Evolutionary conservation across 1,140 invertebrate species (phyloP), one percentile per base, ranked within the genome.

Genomic region (Ladona fulva): DNA sequence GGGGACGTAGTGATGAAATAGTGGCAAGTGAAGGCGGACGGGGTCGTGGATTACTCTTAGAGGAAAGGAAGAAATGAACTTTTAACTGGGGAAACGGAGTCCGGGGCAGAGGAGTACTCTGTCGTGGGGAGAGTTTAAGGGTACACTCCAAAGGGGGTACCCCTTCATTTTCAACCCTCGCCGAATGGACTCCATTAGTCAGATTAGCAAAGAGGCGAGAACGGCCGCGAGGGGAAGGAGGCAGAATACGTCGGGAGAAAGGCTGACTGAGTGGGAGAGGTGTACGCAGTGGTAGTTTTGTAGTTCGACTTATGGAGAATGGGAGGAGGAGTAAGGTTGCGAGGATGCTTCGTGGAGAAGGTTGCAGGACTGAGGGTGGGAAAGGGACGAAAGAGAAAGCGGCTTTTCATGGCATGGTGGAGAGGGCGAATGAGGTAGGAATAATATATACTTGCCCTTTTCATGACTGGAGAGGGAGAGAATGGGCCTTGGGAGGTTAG

Each of bases 171-270:
- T 16, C 14, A 66, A 12, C 52, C 52, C 14, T 12, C 52, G n/a
- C 52, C 52, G 52, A 66, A 66, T 66, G 52, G 52, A 66, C 52
- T 66, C 52, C 52, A 66, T 66, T 66, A 66, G 52, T 66, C 52
- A 66, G 52, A 66, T 66, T 66, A 66, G 52, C 52, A 66, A 66
- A 22, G 52, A 66, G 52, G 52, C 52, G 52, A 66, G 52, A 66
- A 66, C n/a, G 52, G 52, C 14, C 52, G 52, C 52, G 52, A 66
- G 12, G 52, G 52, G n/a, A 10, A 19, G 44, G 19, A 11, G 44
- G 44, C 10, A 19, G 52, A 66, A 66, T 66, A 22, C 5, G 52
- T 19, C 14, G 3, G 52, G 52, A 52, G 44, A 52, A 52, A 52
- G 44, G 44, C 44, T 10, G 44, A 52, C 10, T 52, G 19, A 66